Evolutionary conservation across 2,797 vertebrate genomes (phyloP), one percentile per base, ranked within the genome.

Genomic region (Sorex maritimensis): DNA sequence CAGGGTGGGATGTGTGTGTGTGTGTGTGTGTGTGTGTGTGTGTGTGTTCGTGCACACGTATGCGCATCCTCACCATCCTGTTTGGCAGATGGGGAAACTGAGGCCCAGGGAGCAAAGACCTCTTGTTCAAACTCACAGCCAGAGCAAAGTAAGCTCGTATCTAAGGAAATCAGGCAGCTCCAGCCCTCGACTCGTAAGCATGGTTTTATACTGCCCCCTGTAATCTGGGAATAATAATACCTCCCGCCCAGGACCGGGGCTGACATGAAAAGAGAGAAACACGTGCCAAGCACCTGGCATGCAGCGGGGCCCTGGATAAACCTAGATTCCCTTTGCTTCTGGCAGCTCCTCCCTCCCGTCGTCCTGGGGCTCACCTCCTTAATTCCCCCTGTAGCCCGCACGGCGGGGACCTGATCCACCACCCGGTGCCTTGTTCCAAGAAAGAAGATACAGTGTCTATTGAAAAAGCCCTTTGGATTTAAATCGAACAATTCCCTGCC

Each of bases 381-480:
- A 95, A 96, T 96, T 94, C 88, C 81, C 58, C 30, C 93, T 83
- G 34, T 34, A 38, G 89, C 85, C 94, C 93, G 92, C 89, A 78
- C 92, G 73, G 75, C 95, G 74, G 88, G 80, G 89, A 74, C 75
- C 92, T 87, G 95, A 95, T 87, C 92, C 94, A 67, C 21, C 91
- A 95, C 88, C 93, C 9, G 21, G 68, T 82, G 75, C 9, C 72
- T 46, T 6, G 83, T 86, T 97, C 96, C 97, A 96, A 96, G 96
- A 93, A 95, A 72, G 94, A 96, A 97, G 96, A 97, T 89, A 96
- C 95, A 94, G 95, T 96, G 94, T 96, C 96, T 96, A 93, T 96
- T 97, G 96, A 91, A 95, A 97, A 95, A 96, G 96, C 95, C 91
- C 92, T 94, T 96, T 95, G 87, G 96, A 96, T 97, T 97, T 95